Percentiles rank a stretch among this genome's conserved stretches.
These are phyloP conservation scores for Pachypeltis micranthus DNA, from an alignment of 1,140 invertebrate genomes.

Conservation along the genomic window DNA sequence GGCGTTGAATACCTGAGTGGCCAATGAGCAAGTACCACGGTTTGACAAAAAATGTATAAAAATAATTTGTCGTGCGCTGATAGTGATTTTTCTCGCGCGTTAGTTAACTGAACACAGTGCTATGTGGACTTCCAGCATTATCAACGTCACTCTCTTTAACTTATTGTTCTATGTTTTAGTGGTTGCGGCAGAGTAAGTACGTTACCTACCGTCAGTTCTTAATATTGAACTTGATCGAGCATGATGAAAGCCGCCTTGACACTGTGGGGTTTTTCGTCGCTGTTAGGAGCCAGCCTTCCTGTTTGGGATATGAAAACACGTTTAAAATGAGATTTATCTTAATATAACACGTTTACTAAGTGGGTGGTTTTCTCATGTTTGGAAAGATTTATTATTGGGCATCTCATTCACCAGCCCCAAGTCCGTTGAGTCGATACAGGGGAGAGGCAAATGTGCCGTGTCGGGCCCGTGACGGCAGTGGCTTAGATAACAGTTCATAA, in stretches of 20 bases:
- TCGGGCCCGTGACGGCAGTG: too few relatives aligned
- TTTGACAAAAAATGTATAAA: not conserved
- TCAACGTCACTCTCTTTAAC: not conserved
- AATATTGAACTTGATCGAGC: not conserved
- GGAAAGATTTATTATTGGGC: too few relatives aligned
- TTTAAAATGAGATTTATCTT: too few relatives aligned
- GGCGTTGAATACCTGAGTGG: too few relatives aligned
- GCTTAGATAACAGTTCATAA: too few relatives aligned
- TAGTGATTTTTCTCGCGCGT: not conserved
- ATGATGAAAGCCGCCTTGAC: not conserved
- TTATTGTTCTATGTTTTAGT: not conserved
- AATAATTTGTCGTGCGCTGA: not conserved
- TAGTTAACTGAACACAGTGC: not conserved
- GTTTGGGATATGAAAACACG: too few relatives aligned
- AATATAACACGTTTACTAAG: too few relatives aligned
- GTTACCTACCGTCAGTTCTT: not conserved
- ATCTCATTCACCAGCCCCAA: too few relatives aligned
- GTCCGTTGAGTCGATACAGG: too few relatives aligned
- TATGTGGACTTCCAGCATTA: not conserved
- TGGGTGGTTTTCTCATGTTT: too few relatives aligned
- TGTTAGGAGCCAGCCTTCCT: not conserved
- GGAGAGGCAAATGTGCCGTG: too few relatives aligned
- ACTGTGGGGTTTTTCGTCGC: not conserved
- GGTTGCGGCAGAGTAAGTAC: not conserved
- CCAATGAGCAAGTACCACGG: too few relatives aligned